These are phyloP conservation scores for Bos taurus DNA, from an alignment of 2,113 vertebrate genomes.

Conservation along the genomic window DNA sequence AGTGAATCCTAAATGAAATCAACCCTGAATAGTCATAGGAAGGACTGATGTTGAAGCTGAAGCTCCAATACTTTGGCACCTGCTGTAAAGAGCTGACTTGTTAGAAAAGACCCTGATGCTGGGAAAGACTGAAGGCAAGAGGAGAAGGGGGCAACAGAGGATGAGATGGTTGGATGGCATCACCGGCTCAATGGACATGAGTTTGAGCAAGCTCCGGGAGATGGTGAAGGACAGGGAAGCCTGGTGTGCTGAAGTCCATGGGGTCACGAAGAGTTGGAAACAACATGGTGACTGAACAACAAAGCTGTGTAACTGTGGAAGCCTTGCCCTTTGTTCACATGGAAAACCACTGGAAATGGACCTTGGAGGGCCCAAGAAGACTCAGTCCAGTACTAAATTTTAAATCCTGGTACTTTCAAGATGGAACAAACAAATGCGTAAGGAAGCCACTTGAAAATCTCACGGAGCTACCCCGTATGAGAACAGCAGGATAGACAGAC, in stretches of 20 bases:
- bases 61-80: background rate
- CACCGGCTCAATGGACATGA: background rate
- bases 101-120: background rate
- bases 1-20: background rate
- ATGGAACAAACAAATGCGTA: background rate
- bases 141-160: background rate
- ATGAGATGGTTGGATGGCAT: background rate
- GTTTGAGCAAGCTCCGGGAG: background rate
- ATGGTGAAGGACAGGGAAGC: background rate
- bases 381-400: rapidly evolving
- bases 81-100: background rate
- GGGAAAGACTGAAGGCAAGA: background rate
- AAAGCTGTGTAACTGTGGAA: background rate
- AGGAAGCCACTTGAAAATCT: background rate
- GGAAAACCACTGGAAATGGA: background rate
- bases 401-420: background rate
- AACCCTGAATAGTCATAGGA: background rate
- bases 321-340: background rate
- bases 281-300: background rate
- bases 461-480: background rate
- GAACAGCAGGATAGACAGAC: background rate
- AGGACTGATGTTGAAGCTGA: background rate
- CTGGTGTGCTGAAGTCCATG: background rate
- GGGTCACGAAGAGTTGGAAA: background rate
- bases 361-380: background rate